A percentile compares a stretch with the other conserved stretches of the same genome.
Conservation (phyloP, 2,113 vertebrate species). For the Gavia stellata region DNA sequence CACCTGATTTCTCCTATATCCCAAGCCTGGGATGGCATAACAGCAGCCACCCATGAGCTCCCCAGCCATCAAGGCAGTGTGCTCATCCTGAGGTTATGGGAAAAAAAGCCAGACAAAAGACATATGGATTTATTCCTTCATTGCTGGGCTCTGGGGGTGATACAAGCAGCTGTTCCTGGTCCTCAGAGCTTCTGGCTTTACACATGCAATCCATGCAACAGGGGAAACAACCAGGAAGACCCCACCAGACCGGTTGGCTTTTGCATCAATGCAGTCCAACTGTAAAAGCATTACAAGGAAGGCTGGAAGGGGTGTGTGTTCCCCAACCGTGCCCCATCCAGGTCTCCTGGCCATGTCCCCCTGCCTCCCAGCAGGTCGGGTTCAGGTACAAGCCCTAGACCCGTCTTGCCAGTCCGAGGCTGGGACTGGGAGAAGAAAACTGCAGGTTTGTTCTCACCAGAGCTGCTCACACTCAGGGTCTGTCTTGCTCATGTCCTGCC, state of each 20-base stretch:
- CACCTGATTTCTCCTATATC: not conserved
- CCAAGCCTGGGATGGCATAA: not conserved
- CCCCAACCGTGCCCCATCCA: fast-evolving
- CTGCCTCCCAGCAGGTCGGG: not conserved
- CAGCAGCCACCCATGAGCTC: not conserved
- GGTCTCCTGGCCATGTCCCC: not conserved
- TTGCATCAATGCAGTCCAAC: not conserved
- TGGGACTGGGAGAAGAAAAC: not conserved
- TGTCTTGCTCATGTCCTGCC: not conserved
- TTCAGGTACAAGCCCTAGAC: no score
- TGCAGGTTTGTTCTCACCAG: not conserved
- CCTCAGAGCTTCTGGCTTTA: not conserved
- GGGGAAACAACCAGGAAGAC: not conserved
- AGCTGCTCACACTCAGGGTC: no score
- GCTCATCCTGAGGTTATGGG: not conserved
- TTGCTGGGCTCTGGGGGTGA: not conserved
- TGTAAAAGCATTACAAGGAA: not conserved
- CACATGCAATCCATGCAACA: fast-evolving
- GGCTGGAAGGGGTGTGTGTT: not conserved
- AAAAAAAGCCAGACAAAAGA: not conserved
- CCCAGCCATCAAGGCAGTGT: fast-evolving
- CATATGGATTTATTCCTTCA: not conserved
- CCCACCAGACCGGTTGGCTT: fast-evolving
- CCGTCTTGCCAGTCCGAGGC: not conserved
- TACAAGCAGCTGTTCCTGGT: fast-evolving